A percentile compares a stretch with the other conserved stretches of the same genome.
phyloP scores from a whole-genome alignment of 2,113 vertebrate genomes.

The Todiramphus chloris region DNA sequence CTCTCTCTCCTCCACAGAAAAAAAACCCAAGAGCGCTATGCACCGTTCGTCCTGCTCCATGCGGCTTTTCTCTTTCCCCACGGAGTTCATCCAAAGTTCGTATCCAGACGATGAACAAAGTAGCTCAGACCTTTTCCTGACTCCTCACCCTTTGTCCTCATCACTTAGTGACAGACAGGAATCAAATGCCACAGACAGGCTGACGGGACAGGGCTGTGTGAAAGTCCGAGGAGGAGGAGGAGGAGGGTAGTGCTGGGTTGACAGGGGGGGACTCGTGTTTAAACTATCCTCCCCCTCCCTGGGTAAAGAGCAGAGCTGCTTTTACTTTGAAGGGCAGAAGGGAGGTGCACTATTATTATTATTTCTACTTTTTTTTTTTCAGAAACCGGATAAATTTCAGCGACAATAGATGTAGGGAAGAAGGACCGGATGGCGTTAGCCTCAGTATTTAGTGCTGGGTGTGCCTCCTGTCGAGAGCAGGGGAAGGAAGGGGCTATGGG shows the following conservation, averaged over 20 bases:
- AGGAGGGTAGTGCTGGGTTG: background rate
- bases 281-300: background rate
- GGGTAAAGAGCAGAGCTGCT: background rate
- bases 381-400: slow-evolving; percentile 20
- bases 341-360: background rate
- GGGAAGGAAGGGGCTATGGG: slow-evolving; percentile 28
- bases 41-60: slow-evolving; percentile 24
- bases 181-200: slow-evolving; percentile 74
- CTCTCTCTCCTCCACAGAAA: no score
- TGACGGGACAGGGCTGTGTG: slow-evolving; percentile 56
- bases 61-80: slow-evolving; percentile 65
- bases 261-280: background rate
- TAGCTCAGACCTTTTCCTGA: slow-evolving; percentile 90
- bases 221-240: slow-evolving; percentile 30
- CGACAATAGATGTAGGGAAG: background rate
- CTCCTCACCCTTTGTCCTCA: slow-evolving; percentile 85
- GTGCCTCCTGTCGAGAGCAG: background rate
- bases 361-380: background rate
- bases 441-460: slow-evolving; percentile 33
- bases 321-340: background rate
- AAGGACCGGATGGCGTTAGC: slow-evolving; percentile 40
- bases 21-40: background rate
- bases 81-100: slow-evolving; percentile 96
- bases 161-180: slow-evolving; percentile 82
- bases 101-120: slow-evolving; percentile 88